Base-by-base conservation (phyloP, 2,888 invertebrate species). In the Sphaeridia pumilis region DNA sequence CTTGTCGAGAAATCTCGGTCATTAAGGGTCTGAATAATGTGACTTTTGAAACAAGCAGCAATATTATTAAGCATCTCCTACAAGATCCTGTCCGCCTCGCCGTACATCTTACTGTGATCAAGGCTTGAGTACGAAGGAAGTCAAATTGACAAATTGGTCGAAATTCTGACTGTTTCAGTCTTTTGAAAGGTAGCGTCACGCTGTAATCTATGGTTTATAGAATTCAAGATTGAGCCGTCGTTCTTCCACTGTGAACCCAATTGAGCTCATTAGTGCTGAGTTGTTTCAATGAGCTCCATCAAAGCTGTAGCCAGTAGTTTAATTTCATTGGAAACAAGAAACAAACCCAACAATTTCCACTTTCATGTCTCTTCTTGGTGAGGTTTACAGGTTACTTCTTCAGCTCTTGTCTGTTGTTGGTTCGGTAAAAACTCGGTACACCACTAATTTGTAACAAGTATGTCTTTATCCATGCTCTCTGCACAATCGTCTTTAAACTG, bases 231-330 rank as follows among this genome's bases (percentile, higher is more conserved):
- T 45, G 27, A 51, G 51, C 31, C 31, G 49, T 50, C 34, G 21
- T n/a, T 36, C 27, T 14, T 27, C 26, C 20, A 35, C 22, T 45
- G 34, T 43, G 31, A 35, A 35, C 12, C 20, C 21, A 51, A 43
- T 46, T 45, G 51, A 45, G 51, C 51, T 51, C 51, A 51, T 51
- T 51, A 51, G 51, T 51, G 44, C 45, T 17, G 38, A 17, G 38
- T 5, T n/a, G n/a, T n/a, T n/a, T n/a, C n/a, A n/a, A n/a, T n/a
- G n/a, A n/a, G n/a, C n/a, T n/a, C n/a, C n/a, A n/a, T n/a, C n/a
- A n/a, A n/a, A 17, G 38, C 5, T 5, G 38, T 17, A 35, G 45
- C 36, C 36, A 22, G 51, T 46, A 51, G 45, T 50, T 50, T 50
- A 50, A 50, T 50, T 50, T 25, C 50, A 50, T 50, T 50, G 27